Base-by-base conservation (phyloP, 2,113 vertebrate genomes). In the Alces alces region DNA sequence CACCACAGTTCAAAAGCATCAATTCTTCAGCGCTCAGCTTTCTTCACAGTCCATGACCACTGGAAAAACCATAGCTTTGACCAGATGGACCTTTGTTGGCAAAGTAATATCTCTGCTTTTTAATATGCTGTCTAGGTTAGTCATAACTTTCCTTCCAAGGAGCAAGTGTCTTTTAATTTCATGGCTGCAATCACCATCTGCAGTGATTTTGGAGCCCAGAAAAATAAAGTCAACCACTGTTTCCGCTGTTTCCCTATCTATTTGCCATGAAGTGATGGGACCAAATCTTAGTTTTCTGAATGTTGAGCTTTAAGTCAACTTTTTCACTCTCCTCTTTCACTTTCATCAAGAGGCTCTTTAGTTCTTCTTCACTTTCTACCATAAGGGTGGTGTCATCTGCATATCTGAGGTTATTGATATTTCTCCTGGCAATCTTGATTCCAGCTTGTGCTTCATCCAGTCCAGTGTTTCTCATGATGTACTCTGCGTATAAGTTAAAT, bases 1-100 rank as follows among this genome's bases (percentile, higher is more conserved):
- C 61, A 64, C 61, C 61, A 64, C 4, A 64, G 15, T 64, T 64
- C 61, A 64, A n/a, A 64, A 64, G 16, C 33, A 64, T 64, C 61
- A 64, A 8, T 64, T 64, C 61, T 64, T 64, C 2, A 0, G 7
- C 0, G 3, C 33, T 64, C 61, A 64, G 33, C 61, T 4, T 64
- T 64, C 33, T 9, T 64, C 19, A n/a, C 9, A 17, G 33, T 64
- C 15, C 61, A 64, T 9, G 61, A 64, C 61, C 9, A 64, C 33
- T 17, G 61, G 15, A 64, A 16, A 64, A 64, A n/a, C 33, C 16
- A n/a, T 64, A 4, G 33, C 33, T 9, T 64, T 64, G 33, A 64
- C 33, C n/a, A 64, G 16, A 64, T 0, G 2, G 33, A 64, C 16
- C 33, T 64, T 64, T n/a, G 33, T 64, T 19, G 61, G 30, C 61